Base-by-base conservation (phyloP, 2,888 invertebrate genomes). In the Perizoma flavofasciatum region DNA sequence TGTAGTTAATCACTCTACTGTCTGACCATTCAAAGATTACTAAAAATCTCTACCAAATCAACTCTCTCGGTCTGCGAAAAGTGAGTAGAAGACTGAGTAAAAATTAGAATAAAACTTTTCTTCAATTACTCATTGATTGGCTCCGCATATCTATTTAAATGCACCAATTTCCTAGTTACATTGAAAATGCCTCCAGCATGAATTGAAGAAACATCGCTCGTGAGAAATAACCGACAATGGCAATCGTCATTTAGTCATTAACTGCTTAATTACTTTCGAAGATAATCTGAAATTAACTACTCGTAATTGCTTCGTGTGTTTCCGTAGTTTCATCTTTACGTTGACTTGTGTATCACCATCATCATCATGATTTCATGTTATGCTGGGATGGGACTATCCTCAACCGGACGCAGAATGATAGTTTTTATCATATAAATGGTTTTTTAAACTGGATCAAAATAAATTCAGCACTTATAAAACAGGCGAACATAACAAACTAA, bases 201-300 rank as follows among this genome's bases (percentile, higher is more conserved):
- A 52, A 48, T 52, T 57, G 48, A 66, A 67, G 59, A 69, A 69
- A 51, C 61, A 40, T 55, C 58, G 52, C 49, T 73, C 79, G 80
- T 83, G 83, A 75, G 84, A 83, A 80, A 54, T 67, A 63, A 55
- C 58, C 43, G 74, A 84, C 84, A 84, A 84, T 83, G 70, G 71
- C 66, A 55, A 68, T 75, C 74, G 63, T 77, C 76, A 67, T 66
- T n/a, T 58, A 66, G 54, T 62, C 62, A 61, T 61, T 55, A 61
- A 55, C 65, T 66, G 48, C 51, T 59, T 79, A 78, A 79, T 77
- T 73, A 71, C 77, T 80, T 76, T 73, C 73, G 77, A 77, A 79
- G 77, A 74, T 77, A 76, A 72, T 69, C 74, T 71, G 63, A 79
- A 78, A 78, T 76, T 75, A 75, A 73, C 74, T 72, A 67, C 73